These are phyloP conservation scores for Catharus fuscescens DNA, from an alignment of 2,113 vertebrate species.

Conservation along the genomic window DNA sequence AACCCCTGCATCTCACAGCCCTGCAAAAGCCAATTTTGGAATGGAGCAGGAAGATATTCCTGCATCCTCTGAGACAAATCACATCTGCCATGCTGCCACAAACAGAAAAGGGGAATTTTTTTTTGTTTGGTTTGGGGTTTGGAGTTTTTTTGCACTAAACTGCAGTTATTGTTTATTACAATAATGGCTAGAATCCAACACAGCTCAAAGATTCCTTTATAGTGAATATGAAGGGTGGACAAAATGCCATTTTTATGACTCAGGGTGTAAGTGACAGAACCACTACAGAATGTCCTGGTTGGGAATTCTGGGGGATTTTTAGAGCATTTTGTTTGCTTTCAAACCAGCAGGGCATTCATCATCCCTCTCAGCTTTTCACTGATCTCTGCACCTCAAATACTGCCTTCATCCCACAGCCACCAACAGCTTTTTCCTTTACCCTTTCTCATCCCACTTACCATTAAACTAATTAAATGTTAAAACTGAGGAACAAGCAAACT, in stretches of 20 bases:
- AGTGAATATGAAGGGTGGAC: background rate
- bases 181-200: background rate
- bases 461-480: background rate
- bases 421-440: background rate
- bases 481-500: background rate
- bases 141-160: background rate
- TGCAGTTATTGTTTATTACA: background rate
- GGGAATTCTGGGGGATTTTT: rapidly evolving
- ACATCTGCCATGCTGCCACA: background rate
- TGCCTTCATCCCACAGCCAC: background rate
- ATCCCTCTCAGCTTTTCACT: background rate
- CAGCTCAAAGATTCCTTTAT: background rate
- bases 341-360: background rate
- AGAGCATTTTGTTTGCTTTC: background rate
- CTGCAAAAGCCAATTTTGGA: background rate
- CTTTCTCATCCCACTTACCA: background rate
- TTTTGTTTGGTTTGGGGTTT: background rate
- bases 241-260: background rate
- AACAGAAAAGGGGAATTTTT: background rate
- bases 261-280: background rate
- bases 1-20: background rate
- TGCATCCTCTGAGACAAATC: background rate
- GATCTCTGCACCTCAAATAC: background rate
- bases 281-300: background rate
- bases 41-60: background rate